These are phyloP conservation scores for Limnephilus rhombicus DNA, from an alignment of 2,888 invertebrate species.

Conservation along the genomic window DNA sequence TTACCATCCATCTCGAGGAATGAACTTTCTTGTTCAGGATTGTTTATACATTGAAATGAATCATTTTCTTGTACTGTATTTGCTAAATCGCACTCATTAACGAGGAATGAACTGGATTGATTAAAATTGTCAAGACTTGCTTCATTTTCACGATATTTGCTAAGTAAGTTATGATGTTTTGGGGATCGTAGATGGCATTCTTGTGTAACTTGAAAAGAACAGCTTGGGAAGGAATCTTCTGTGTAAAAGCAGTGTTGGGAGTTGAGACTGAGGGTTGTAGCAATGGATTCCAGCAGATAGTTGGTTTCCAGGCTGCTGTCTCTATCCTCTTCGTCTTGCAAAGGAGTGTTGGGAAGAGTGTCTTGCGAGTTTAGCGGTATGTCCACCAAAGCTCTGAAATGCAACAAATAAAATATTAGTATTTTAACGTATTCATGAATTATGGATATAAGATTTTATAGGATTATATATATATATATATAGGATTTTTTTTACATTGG, in stretches of 20 bases:
- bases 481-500: no score
- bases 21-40: background rate
- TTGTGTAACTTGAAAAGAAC: constrained; percentile 10
- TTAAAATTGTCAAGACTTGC: background rate
- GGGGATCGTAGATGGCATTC: background rate
- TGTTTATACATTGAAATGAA: background rate
- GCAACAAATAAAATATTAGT: constrained; percentile 12
- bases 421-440: background rate
- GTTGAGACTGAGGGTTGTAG: constrained; percentile 39
- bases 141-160: no score
- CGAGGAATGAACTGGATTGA: background rate
- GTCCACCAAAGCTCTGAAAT: constrained; percentile 24
- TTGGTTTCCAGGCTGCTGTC: constrained; percentile 40
- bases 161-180: background rate
- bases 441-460: no score
- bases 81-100: background rate
- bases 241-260: constrained; percentile 19
- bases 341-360: constrained; percentile 31
- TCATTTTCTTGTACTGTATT: background rate
- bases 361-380: background rate
- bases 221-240: constrained; percentile 20
- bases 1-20: background rate
- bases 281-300: constrained; percentile 48
- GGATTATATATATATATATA: no score
- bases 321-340: background rate